phyloP scores from a whole-genome alignment of 2,888 invertebrate genomes.

The Neuroscelio doddi region DNA sequence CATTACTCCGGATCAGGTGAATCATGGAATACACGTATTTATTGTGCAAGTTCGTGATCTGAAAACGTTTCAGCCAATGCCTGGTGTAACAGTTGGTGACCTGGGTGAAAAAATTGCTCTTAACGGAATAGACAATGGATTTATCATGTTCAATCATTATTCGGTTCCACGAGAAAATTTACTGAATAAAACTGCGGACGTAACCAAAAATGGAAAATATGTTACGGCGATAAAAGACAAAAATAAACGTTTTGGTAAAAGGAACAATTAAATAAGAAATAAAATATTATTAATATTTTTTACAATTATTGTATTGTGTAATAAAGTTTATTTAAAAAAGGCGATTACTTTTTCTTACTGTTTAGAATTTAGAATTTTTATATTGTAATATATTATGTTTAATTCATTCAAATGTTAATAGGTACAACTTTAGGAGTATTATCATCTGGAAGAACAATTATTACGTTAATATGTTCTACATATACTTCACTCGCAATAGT shows the following conservation, averaged over 20 bases:
- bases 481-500: slow-evolving; percentile 83
- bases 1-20: slow-evolving; percentile 82
- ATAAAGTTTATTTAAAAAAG: too few relatives aligned
- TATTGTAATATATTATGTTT: too few relatives aligned
- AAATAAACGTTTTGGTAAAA: slow-evolving; percentile 84
- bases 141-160: slow-evolving; percentile 86
- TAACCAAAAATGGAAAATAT: slow-evolving; percentile 88
- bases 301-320: too few relatives aligned
- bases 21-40: slow-evolving; percentile 91
- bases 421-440: slow-evolving; percentile 85
- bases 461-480: slow-evolving; percentile 76
- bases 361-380: too few relatives aligned
- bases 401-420: slow-evolving; percentile 43
- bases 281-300: too few relatives aligned
- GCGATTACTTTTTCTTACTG: too few relatives aligned
- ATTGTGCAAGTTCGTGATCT: slow-evolving; percentile 89
- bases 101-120: slow-evolving; percentile 93
- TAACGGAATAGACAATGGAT: slow-evolving; percentile 95
- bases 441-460: slow-evolving; percentile 87
- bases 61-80: slow-evolving; percentile 79
- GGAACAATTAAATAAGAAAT: neutral
- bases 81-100: slow-evolving; percentile 91
- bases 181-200: slow-evolving; percentile 89
- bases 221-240: slow-evolving; percentile 85
- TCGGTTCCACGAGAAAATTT: slow-evolving; percentile 85